phyloP scores from a whole-genome alignment of 2,888 invertebrate species.

The Rotaria sp. region DNA sequence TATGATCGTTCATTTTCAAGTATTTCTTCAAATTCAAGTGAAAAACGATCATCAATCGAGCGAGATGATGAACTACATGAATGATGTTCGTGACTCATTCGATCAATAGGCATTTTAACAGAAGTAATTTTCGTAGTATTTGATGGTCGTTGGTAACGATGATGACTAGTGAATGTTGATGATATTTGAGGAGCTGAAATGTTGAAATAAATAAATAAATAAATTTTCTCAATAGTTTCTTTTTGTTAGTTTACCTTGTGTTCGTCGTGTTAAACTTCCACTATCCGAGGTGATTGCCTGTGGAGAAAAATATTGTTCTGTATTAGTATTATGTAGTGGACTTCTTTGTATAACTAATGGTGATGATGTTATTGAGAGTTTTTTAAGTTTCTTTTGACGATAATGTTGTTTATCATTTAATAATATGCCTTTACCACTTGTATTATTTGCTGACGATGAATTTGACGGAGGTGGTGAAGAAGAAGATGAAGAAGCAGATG shows the following conservation, averaged over 20 bases:
- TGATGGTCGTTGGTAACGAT: not conserved
- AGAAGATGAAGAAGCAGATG: not conserved
- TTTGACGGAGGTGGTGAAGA: not conserved
- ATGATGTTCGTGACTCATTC: not conserved
- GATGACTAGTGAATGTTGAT: not conserved
- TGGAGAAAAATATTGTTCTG: not conserved
- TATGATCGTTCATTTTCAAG: not conserved
- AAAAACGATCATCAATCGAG: slow-evolving; percentile 19
- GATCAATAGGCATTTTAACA: not conserved
- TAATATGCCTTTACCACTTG: not conserved
- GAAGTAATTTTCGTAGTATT: not conserved
- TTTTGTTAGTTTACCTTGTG: not conserved
- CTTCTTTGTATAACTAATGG: not conserved
- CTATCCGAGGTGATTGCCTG: not conserved
- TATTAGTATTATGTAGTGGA: not conserved
- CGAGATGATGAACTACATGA: not conserved
- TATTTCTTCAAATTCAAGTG: slow-evolving; percentile 17
- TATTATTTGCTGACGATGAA: not conserved
- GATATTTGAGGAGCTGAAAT: not conserved
- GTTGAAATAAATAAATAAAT: not conserved
- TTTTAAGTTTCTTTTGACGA: not conserved
- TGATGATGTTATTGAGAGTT: not conserved
- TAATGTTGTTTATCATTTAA: not conserved
- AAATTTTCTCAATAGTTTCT: not conserved
- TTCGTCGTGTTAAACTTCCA: not conserved